Evolutionary conservation across 2,797 vertebrate species (phyloP).

Genomic region (Oreortyx pictus): DNA sequence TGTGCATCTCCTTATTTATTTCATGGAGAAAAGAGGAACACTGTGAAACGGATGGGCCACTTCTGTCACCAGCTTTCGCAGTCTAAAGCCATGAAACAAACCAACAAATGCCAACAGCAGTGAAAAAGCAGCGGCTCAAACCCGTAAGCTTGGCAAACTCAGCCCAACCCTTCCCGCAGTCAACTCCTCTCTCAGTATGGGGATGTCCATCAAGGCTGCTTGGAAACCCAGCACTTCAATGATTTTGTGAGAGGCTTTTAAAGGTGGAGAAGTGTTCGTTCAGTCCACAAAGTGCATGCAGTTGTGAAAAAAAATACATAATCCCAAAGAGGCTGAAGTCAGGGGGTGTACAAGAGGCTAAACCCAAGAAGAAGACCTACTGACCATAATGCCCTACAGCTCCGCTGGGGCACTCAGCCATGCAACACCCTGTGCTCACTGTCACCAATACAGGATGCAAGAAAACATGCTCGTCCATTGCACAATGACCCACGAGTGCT

Average conservation of each 20-base stretch:
- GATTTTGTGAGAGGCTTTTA: background rate
- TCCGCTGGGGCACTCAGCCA: no score
- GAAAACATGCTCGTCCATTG: background rate
- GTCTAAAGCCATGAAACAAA: background rate
- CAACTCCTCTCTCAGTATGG: background rate
- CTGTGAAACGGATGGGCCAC: background rate
- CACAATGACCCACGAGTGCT: background rate
- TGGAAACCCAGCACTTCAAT: background rate
- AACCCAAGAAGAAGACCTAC: background rate
- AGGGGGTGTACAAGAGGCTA: background rate
- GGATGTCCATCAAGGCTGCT: background rate
- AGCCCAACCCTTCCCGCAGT: background rate
- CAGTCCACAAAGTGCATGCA: background rate
- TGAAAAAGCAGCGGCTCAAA: background rate
- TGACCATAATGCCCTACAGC: background rate
- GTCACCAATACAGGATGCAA: background rate
- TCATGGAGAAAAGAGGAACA: constrained; percentile 16
- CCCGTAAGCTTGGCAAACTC: background rate
- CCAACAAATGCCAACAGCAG: background rate
- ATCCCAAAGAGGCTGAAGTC: background rate
- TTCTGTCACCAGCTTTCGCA: constrained; percentile 9
- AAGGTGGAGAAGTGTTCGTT: background rate
- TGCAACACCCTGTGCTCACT: background rate
- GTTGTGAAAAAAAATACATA: background rate
- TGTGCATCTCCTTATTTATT: constrained; percentile 38